phyloP scores from a whole-genome alignment of 2,888 invertebrate genomes.

The Sceliomorpha sp. region DNA sequence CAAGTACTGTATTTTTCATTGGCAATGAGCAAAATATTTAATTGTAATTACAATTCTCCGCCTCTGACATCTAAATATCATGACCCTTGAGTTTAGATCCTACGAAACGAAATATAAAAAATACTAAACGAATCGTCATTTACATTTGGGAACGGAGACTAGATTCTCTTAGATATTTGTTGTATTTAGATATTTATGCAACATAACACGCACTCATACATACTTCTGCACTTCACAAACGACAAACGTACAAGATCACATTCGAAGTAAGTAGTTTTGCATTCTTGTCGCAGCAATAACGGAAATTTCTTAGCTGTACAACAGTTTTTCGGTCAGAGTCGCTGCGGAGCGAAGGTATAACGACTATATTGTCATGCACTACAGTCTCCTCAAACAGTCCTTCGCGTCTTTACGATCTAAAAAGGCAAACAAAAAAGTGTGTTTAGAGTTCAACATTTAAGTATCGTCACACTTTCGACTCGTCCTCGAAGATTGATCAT shows the following conservation, averaged over 20 bases:
- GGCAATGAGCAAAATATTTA: slow-evolving; percentile 23
- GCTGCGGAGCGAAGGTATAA: slow-evolving; percentile 56
- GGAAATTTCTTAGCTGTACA: slow-evolving; percentile 23
- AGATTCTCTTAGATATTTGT: slow-evolving; percentile 22
- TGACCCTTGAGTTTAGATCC: slow-evolving; percentile 41
- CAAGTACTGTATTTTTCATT: slow-evolving; percentile 20
- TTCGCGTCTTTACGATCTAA: slow-evolving; percentile 15
- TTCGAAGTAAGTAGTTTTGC: slow-evolving; percentile 12
- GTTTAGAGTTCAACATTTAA: slow-evolving; percentile 21
- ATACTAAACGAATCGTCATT: slow-evolving; percentile 43
- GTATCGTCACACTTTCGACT: slow-evolving; percentile 39
- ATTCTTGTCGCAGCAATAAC: slow-evolving; percentile 12
- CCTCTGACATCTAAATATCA: slow-evolving; percentile 31
- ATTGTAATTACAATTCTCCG: slow-evolving; percentile 24
- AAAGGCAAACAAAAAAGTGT: slow-evolving; percentile 17
- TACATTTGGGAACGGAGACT: slow-evolving; percentile 28
- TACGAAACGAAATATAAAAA: slow-evolving; percentile 53
- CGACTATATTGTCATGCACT: slow-evolving; percentile 77
- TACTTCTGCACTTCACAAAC: slow-evolving; percentile 23
- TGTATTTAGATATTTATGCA: slow-evolving; percentile 23
- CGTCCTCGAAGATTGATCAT: slow-evolving; percentile 37
- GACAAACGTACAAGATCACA: slow-evolving; percentile 29
- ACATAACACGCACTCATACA: slow-evolving; percentile 24
- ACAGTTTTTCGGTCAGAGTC: slow-evolving; percentile 27
- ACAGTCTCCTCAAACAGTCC: slow-evolving; percentile 71